phyloP scores from a whole-genome alignment of 2,797 vertebrate genomes.

The Anas bernieri region DNA sequence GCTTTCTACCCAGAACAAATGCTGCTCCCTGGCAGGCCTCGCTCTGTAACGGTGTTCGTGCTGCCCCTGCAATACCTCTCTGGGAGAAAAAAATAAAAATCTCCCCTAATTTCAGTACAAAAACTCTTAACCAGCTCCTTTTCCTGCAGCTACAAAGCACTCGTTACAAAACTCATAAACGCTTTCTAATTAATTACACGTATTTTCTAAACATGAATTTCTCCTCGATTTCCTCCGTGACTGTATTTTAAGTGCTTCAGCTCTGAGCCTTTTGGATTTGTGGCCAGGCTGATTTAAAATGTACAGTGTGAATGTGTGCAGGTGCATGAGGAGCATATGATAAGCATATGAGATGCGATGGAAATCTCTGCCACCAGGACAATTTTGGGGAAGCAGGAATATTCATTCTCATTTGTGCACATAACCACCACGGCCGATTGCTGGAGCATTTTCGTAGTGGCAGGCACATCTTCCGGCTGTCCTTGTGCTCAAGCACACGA shows the following conservation, averaged over 20 bases:
- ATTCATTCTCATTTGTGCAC: accelerated
- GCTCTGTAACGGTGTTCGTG: background rate
- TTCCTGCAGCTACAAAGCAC: background rate
- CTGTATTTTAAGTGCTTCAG: background rate
- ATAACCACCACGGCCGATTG: accelerated
- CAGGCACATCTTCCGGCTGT: accelerated
- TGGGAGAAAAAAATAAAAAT: background rate
- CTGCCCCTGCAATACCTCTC: background rate
- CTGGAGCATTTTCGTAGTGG: background rate
- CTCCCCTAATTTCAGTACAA: background rate
- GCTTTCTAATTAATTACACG: background rate
- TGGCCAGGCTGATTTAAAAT: too few relatives aligned
- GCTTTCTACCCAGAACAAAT: too few relatives aligned
- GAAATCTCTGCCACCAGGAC: background rate
- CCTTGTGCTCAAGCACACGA: background rate
- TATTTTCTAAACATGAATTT: background rate
- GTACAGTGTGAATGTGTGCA: too few relatives aligned
- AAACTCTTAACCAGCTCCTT: background rate
- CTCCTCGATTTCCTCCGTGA: background rate
- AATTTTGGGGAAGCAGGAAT: background rate
- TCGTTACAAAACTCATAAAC: background rate
- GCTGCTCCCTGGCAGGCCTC: background rate
- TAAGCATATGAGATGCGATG: too few relatives aligned
- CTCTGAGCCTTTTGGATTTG: background rate
- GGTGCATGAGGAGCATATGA: too few relatives aligned